A percentile compares a stretch with the other conserved stretches of the same genome.
These are phyloP conservation scores for Pandemis cinnamomeana DNA, from an alignment of 2,888 invertebrate genomes.

Conservation along the genomic window DNA sequence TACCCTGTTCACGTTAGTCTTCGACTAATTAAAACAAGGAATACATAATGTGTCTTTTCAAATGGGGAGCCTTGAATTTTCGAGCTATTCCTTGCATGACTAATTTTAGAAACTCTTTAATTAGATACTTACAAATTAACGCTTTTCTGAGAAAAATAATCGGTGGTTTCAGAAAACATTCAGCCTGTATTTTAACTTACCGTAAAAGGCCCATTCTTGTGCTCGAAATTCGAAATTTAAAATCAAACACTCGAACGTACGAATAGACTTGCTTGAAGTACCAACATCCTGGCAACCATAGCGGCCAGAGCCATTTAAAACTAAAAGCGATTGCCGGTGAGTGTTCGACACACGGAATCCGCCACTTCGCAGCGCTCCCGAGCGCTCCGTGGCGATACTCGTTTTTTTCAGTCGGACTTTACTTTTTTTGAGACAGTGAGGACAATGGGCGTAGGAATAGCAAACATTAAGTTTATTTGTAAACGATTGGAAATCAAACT, in stretches of 20 bases:
- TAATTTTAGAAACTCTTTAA: no score
- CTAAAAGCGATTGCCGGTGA: slow-evolving; percentile 39
- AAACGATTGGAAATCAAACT: no score
- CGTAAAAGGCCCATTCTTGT: no score
- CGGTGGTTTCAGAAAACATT: no score
- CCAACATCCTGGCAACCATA: slow-evolving; percentile 28
- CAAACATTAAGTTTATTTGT: background rate
- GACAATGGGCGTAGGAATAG: slow-evolving; percentile 7
- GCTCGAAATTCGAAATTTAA: background rate
- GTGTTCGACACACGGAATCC: slow-evolving; percentile 42
- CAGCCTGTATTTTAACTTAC: no score
- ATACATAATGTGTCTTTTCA: no score
- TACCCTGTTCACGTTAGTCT: no score
- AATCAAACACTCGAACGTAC: background rate
- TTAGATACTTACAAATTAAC: no score
- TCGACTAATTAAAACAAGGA: no score
- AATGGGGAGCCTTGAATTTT: no score
- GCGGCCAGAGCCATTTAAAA: slow-evolving; percentile 37
- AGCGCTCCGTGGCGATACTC: slow-evolving; percentile 19
- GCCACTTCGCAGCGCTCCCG: slow-evolving; percentile 38
- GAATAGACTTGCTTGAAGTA: slow-evolving; percentile 23
- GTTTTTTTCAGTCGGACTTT: slow-evolving; percentile 21
- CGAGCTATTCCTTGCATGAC: no score
- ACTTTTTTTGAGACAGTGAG: slow-evolving; percentile 9
- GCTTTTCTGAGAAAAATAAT: no score